Evolutionary conservation across 2,113 vertebrate species (phyloP), one percentile per base, ranked within the genome.

Genomic region (Bubalus kerabau): DNA sequence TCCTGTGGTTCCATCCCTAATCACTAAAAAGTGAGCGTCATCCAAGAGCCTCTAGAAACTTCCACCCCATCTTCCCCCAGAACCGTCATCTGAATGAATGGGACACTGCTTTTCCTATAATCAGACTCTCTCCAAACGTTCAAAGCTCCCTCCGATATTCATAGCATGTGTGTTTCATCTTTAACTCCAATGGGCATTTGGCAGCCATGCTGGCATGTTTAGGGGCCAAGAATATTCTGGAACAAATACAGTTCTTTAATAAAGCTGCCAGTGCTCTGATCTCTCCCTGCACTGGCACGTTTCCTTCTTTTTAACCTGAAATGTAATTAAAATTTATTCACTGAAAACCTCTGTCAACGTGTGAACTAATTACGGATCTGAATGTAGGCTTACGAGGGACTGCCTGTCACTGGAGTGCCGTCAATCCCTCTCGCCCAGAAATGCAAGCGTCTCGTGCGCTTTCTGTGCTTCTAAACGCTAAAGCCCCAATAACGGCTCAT

Each of bases 301-400:
- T 56, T 82, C 92, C 67, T 90, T 50, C 71, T 90, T 78, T 71
- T 59, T 30, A 59, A 97, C 57, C 96, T 97, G 95, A 95, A 96
- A 96, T 52, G 62, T 97, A 97, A 98, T 98, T 98, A 98, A 97
- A 98, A 96, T 91, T 95, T 96, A 93, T 67, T 97, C 96, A 81
- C 40, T 92, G 87, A 96, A 95, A 95, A 95, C 96, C 52, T 62
- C 87, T 78, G 80, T 78, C 32, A 0, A 96, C 30, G 48, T 86
- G 64, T 90, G 74, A 97, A 67, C 98, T 98, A 95, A 98, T 97
- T 97, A 98, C 81, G 12, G 90, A 93, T 95, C 93, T 91, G 64
- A 93, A 95, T 14, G 23, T 78, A 21, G 43, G 92, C 89, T 98
- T 92, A 94, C 40, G n/a, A 95, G 95, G 90, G 95, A 23, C 87